Base-by-base conservation (phyloP, 2,113 vertebrate species). In the Elgaria multicarinata region DNA sequence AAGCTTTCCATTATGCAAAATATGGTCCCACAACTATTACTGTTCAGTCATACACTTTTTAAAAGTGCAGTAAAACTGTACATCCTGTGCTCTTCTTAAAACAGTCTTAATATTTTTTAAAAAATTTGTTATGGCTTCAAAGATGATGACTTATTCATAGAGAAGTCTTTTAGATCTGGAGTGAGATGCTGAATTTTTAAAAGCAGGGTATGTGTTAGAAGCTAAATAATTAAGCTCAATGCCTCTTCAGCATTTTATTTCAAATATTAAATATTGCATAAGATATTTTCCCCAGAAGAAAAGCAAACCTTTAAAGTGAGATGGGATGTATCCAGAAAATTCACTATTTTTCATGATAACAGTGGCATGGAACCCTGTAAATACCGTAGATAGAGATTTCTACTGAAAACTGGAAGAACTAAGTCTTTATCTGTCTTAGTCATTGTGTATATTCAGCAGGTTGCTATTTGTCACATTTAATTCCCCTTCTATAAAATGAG, bases 71-170 rank as follows among this genome's bases (percentile, higher is more conserved):
- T 82, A 69, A 71, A 86, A 67, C 24, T 76, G 42, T 44, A 24
- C 72, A 85, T 85, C 66, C 36, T 91, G 88, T 93, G 90, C 91
- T 94, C 74, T 74, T 66, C 88, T 79, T 85, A 92, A 82, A 94
- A 84, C 75, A 46, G 2, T 39, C 90, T 91, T 77, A 87, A 20
- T 90, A 44, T 83, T 90, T n/a, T 36, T 90, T 50, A 14, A 36
- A 92, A 93, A 94, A 93, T 91, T 86, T 90, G 93, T 93, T 93
- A 82, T 92, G 76, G 90, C 93, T 95, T 95, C 90, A 62, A 87
- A 95, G 91, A 93, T 92, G 89, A 93, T 96, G 90, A 95, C 93
- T 96, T 96, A 95, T 96, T 96, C 93, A 96, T 96, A 91, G 92
- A 90, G 46, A 92, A 84, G 87, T 93, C 91, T 93, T 94, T 96